A percentile compares a stretch with the other conserved stretches of the same genome.
These are phyloP conservation scores for Megalops cyprinoides DNA, from an alignment of 2,797 vertebrate genomes.

Conservation along the genomic window DNA sequence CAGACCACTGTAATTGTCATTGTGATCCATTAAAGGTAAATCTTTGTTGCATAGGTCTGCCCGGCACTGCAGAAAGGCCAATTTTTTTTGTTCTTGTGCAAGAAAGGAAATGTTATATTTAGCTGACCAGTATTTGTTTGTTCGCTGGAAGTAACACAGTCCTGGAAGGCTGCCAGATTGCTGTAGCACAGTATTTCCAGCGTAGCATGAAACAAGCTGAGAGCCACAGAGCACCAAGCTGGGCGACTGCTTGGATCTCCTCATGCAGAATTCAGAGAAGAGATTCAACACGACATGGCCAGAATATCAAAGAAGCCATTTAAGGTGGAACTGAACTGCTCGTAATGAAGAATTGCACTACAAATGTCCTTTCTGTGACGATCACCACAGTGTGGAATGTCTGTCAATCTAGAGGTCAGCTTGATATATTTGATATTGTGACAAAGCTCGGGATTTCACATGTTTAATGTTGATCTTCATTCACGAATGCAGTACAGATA, in stretches of 20 bases:
- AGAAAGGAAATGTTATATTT: constrained; percentile 70
- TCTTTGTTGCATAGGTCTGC: too few species aligned
- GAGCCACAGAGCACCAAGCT: constrained; percentile 2
- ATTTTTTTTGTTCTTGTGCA: constrained; percentile 41
- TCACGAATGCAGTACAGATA: not conserved
- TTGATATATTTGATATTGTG: not conserved
- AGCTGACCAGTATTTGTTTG: constrained; percentile 73
- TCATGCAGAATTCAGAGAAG: constrained; percentile 29
- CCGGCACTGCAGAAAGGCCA: not conserved
- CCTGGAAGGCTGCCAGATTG: constrained; percentile 67
- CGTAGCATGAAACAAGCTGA: constrained; percentile 9
- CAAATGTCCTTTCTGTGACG: not conserved
- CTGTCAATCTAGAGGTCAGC: not conserved
- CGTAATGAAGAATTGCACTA: not conserved
- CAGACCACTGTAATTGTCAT: constrained; percentile 46
- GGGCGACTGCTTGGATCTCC: constrained; percentile 12
- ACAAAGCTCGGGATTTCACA: not conserved
- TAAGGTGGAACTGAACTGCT: constrained; percentile 20
- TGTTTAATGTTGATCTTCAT: not conserved
- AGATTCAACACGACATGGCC: constrained; percentile 15
- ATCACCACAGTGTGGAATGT: not conserved
- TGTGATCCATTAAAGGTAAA: constrained; percentile 35
- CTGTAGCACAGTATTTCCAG: constrained; percentile 54
- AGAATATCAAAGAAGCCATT: not conserved
- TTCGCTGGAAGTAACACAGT: constrained; percentile 67